These are phyloP conservation scores for Scortum barcoo DNA, from an alignment of 2,113 vertebrate species.

Conservation along the genomic window DNA sequence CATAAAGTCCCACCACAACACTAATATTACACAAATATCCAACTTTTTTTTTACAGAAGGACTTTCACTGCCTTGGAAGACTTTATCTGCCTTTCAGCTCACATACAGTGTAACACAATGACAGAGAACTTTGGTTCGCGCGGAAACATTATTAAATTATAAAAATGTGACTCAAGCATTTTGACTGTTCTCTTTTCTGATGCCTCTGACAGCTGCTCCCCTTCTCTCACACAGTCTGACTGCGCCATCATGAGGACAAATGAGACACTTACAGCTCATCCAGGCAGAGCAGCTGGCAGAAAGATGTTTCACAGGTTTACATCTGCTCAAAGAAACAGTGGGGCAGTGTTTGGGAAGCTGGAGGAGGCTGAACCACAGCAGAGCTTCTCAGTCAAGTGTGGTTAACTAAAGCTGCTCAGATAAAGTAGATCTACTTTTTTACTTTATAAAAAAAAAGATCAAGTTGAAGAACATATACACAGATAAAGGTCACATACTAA, in stretches of 20 bases:
- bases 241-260: conserved; percentile 31
- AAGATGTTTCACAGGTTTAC: background rate
- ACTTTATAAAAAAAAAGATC: no score
- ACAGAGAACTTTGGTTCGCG: background rate
- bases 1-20: background rate
- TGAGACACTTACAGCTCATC: background rate
- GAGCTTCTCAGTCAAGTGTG: no score
- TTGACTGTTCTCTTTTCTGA: background rate
- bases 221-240: background rate
- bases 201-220: background rate
- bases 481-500: no score
- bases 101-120: conserved; percentile 14
- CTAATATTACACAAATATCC: background rate
- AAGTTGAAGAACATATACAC: no score
- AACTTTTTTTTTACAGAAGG: background rate
- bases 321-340: background rate
- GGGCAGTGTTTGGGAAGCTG: no score
- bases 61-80: background rate
- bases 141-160: conserved; percentile 22
- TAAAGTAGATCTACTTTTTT: no score
- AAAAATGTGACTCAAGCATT: background rate
- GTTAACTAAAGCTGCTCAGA: no score
- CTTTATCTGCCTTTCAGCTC: background rate
- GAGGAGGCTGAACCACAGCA: no score
- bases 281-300: background rate